A percentile compares a stretch with the other conserved stretches of the same genome.
Conservation (phyloP, 2,888 invertebrate species). For the Cordilura impudica region DNA sequence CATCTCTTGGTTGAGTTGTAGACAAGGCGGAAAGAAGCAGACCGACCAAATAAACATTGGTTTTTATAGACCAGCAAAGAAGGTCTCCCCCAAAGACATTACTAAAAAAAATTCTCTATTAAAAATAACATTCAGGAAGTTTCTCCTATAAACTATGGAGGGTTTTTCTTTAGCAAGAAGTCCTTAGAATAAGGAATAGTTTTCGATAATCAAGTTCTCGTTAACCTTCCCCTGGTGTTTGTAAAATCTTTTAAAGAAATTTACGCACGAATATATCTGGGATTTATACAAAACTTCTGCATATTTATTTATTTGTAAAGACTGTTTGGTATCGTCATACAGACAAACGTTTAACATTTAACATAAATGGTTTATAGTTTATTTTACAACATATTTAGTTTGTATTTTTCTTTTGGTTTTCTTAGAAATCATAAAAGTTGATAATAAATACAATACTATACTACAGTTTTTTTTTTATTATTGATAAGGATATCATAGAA, state of each 20-base stretch:
- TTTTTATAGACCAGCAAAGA: neutral
- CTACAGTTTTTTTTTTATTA: too few species aligned
- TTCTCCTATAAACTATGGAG: too few species aligned
- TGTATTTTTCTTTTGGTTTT: neutral
- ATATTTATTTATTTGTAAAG: neutral
- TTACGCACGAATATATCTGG: constrained; percentile 4
- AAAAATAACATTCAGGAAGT: too few species aligned
- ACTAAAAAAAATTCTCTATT: too few species aligned
- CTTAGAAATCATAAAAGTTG: neutral
- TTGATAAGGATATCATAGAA: neutral
- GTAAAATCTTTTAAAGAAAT: constrained; percentile 13
- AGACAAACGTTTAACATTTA: constrained; percentile 16
- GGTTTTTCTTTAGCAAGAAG: too few species aligned
- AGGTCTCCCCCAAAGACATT: too few species aligned
- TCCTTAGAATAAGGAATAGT: too few species aligned
- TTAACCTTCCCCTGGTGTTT: neutral
- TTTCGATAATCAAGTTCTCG: too few species aligned
- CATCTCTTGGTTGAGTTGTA: neutral
- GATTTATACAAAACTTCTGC: neutral
- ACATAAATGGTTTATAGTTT: constrained; percentile 24
- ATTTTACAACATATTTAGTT: constrained; percentile 14
- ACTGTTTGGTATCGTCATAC: neutral
- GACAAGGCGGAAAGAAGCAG: neutral
- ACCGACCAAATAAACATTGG: constrained; percentile 1
- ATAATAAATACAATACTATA: neutral